phyloP scores from a whole-genome alignment of 2,888 invertebrate genomes.

The Epirrita christyi region DNA sequence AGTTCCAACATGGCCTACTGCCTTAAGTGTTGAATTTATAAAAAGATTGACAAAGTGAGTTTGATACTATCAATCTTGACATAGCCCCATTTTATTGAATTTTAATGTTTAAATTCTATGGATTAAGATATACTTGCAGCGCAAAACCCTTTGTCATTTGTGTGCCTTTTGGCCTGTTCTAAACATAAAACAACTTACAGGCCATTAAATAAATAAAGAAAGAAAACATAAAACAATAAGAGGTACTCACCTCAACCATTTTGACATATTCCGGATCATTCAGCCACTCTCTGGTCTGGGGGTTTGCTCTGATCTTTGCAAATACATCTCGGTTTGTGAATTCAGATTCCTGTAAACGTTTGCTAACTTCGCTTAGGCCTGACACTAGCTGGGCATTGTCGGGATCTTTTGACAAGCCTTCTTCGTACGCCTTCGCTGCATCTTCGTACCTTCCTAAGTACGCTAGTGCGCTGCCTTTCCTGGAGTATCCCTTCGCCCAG shows the following conservation, averaged over 20 bases:
- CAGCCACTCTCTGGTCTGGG: conserved; percentile 88
- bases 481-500: conserved; percentile 95
- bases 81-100: too few species aligned
- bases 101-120: too few species aligned
- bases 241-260: conserved; percentile 76
- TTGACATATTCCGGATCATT: conserved; percentile 90
- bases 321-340: conserved; percentile 68
- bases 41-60: too few species aligned
- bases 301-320: conserved; percentile 86
- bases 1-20: too few species aligned
- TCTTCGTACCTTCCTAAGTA: conserved; percentile 90
- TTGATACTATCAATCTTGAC: too few species aligned
- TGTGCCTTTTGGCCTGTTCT: too few species aligned
- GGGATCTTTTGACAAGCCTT: conserved; percentile 88
- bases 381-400: conserved; percentile 88
- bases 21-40: too few species aligned
- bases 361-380: conserved; percentile 87
- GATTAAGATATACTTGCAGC: too few species aligned
- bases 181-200: too few species aligned
- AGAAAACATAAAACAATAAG: not conserved
- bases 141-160: too few species aligned
- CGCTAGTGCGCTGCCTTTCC: conserved; percentile 94
- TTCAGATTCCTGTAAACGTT: conserved; percentile 54
- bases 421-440: conserved; percentile 90
- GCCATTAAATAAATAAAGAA: too few species aligned